A percentile compares a stretch with the other conserved stretches of the same genome.
These are phyloP conservation scores for Andrena marginata DNA, from an alignment of 2,888 invertebrate genomes.

Conservation along the genomic window DNA sequence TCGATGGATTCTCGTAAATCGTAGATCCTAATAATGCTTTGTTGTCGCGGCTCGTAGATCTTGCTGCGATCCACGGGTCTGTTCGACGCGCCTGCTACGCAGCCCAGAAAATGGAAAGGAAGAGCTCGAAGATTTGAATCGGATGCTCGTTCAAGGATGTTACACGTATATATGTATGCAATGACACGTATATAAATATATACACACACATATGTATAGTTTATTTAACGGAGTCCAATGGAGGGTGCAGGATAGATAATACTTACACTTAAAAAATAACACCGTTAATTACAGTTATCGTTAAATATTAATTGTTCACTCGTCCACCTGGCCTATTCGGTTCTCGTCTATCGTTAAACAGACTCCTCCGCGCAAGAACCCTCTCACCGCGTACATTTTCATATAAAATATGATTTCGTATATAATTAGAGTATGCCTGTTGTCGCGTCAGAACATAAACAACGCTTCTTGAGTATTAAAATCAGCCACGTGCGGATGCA, in stretches of 20 bases:
- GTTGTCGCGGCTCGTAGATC: too few species aligned
- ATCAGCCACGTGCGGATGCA: slow-evolving; percentile 54
- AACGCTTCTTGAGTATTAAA: slow-evolving; percentile 65
- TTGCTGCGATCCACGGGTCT: too few species aligned
- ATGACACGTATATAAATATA: slow-evolving; percentile 74
- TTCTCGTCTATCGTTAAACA: slow-evolving; percentile 57
- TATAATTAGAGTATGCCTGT: slow-evolving; percentile 72
- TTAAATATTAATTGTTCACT: slow-evolving; percentile 77
- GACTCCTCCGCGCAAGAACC: slow-evolving; percentile 74
- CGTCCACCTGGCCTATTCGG: slow-evolving; percentile 77
- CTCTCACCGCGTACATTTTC: slow-evolving; percentile 72
- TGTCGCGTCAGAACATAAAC: slow-evolving; percentile 75
- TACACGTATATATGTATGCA: slow-evolving; percentile 74
- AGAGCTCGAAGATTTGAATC: too few species aligned
- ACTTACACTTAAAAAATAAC: slow-evolving; percentile 82
- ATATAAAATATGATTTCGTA: slow-evolving; percentile 82
- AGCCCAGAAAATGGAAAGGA: too few species aligned
- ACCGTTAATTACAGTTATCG: slow-evolving; percentile 78
- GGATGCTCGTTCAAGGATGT: slow-evolving; percentile 20
- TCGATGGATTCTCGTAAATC: too few species aligned
- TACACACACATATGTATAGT: slow-evolving; percentile 75
- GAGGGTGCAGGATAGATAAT: slow-evolving; percentile 64
- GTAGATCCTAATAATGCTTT: too few species aligned
- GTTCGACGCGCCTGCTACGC: too few species aligned
- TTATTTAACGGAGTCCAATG: slow-evolving; percentile 49